Percentiles rank a stretch among this genome's conserved stretches.
These are phyloP conservation scores for Lepilemur ruficaudatus DNA, from an alignment of 2,797 vertebrate species.

Conservation along the genomic window DNA sequence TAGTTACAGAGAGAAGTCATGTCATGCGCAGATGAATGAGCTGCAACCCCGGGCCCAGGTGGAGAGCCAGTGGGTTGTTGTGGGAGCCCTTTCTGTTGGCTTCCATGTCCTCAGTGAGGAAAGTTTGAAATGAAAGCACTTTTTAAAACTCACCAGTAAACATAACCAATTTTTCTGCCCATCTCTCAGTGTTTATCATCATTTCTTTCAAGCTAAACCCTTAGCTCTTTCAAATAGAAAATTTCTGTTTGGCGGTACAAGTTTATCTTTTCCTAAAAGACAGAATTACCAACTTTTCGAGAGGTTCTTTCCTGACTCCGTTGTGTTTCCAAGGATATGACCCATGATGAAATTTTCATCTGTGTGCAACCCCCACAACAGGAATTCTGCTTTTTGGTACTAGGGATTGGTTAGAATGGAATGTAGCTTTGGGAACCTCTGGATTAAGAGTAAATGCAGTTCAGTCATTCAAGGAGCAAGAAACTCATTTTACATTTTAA, in stretches of 20 bases:
- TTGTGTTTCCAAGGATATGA: neutral
- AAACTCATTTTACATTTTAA: neutral
- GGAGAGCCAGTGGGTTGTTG: neutral
- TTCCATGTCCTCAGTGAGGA: neutral
- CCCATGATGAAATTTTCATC: neutral
- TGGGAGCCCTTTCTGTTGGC: neutral
- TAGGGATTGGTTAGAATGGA: neutral
- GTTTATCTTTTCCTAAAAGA: neutral
- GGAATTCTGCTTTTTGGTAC: neutral
- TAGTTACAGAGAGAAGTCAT: neutral
- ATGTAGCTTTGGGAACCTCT: neutral
- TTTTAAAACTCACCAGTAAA: neutral
- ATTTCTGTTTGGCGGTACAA: fast-evolving
- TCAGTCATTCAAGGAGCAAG: neutral
- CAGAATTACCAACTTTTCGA: neutral
- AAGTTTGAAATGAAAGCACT: neutral
- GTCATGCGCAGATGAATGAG: neutral
- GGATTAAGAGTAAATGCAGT: neutral
- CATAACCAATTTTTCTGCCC: neutral
- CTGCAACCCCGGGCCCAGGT: neutral
- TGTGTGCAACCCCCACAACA: neutral
- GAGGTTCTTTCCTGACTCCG: neutral
- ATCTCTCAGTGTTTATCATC: neutral
- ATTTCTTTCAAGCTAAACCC: neutral
- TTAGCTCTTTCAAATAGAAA: neutral